Conservation (phyloP, 2,888 invertebrate genomes). For the Meiosimyza platycephala region DNA sequence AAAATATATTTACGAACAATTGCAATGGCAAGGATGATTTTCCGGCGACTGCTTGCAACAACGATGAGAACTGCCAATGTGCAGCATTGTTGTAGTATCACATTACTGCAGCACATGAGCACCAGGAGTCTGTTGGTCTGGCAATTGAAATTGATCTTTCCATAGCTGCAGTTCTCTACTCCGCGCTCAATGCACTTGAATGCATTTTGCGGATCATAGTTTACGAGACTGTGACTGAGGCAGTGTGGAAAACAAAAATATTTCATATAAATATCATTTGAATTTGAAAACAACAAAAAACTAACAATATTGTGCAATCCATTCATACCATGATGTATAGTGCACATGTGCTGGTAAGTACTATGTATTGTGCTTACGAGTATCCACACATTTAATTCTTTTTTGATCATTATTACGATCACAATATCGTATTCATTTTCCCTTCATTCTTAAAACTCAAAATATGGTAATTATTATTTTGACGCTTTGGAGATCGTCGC, state of each 20-base stretch:
- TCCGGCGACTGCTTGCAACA: not conserved
- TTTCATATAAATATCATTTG: not conserved
- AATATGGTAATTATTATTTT: not conserved
- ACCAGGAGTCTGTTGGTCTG: not conserved
- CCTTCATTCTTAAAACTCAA: not conserved
- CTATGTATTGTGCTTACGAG: not conserved
- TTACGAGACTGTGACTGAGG: conserved; percentile 44
- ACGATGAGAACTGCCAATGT: not conserved
- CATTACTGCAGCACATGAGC: conserved; percentile 8
- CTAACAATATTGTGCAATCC: not conserved
- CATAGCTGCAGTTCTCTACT: not conserved
- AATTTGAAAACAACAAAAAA: no score
- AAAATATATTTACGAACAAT: not conserved
- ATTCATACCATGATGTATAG: not conserved
- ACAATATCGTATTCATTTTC: not conserved
- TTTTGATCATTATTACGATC: conserved; percentile 17
- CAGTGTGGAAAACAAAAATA: not conserved
- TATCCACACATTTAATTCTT: conserved; percentile 1
- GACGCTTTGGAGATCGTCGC: conserved; percentile 22
- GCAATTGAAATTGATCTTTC: conserved; percentile 9
- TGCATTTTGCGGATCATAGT: conserved; percentile 45
- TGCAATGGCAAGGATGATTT: not conserved
- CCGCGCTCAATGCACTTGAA: conserved; percentile 48
- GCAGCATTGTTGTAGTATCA: not conserved
- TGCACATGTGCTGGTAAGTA: not conserved